Percentiles rank a stretch among this genome's conserved stretches.
phyloP scores from a whole-genome alignment of 2,113 vertebrate genomes.

The Melanocharis versteri region DNA sequence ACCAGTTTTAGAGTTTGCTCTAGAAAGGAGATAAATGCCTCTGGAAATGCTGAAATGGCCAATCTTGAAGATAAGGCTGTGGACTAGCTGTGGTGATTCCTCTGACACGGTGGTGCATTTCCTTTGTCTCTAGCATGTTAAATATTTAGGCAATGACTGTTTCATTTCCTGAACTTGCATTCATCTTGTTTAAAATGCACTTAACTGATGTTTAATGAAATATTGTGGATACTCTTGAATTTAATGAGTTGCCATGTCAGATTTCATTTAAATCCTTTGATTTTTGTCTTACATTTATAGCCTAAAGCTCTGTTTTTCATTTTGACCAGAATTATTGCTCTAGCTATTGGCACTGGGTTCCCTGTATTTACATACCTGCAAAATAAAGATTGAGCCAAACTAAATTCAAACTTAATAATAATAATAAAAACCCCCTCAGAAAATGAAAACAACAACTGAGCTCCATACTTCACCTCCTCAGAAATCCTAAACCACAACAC shows the following conservation, averaged over 20 bases:
- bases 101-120: background rate
- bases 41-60: background rate
- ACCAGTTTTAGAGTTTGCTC: background rate
- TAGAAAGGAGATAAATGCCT: background rate
- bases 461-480: constrained; percentile 30
- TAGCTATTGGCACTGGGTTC: constrained; percentile 12
- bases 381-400: constrained; percentile 41
- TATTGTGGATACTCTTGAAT: background rate
- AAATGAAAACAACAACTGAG: constrained; percentile 50
- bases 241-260: background rate
- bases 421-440: constrained; percentile 42
- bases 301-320: constrained; percentile 16
- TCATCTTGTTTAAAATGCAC: constrained; percentile 5
- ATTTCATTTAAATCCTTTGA: constrained; percentile 52
- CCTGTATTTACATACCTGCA: constrained; percentile 34
- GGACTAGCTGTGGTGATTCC: background rate
- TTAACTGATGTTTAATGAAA: constrained; percentile 36
- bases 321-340: constrained; percentile 34
- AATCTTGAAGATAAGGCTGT: background rate
- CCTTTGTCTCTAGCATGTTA: background rate
- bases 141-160: background rate
- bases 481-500: constrained; percentile 57
- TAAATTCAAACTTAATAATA: constrained; percentile 64
- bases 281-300: constrained; percentile 50
- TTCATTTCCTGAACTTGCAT: constrained; percentile 42